phyloP scores from a whole-genome alignment of 2,113 vertebrate species.

The Choloepus hoffmanni region DNA sequence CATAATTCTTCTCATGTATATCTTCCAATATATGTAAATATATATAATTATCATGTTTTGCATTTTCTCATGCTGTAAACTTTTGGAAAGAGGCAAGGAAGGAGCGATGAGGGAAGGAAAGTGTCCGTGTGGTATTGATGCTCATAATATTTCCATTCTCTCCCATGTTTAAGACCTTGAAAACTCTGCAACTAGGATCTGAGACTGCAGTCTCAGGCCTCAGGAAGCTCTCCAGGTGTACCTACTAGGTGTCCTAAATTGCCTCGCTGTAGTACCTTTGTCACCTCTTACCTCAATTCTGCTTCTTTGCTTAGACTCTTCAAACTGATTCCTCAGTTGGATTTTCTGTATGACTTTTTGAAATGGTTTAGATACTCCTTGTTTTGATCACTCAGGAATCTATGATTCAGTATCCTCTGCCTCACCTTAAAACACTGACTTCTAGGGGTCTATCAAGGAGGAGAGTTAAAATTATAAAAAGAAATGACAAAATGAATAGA shows the following conservation, averaged over 20 bases:
- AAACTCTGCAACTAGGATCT: not conserved
- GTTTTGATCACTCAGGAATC: not conserved
- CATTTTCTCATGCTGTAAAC: not conserved
- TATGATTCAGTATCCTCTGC: not conserved
- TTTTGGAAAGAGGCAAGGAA: not conserved
- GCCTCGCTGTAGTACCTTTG: not conserved
- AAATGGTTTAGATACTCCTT: not conserved
- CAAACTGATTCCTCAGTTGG: not conserved
- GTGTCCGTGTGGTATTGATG: not conserved
- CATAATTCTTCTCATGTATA: not conserved
- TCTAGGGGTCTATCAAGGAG: slow-evolving; percentile 3
- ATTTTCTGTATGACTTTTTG: not conserved
- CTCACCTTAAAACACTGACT: slow-evolving; percentile 7
- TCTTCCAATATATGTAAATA: not conserved
- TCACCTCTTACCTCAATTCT: not conserved
- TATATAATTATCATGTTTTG: not conserved
- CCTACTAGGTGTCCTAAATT: not conserved
- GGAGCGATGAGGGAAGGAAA: not conserved
- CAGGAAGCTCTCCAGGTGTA: not conserved
- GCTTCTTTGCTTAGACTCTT: not conserved
- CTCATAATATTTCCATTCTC: not conserved
- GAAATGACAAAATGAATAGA: not conserved
- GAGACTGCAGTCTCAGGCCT: not conserved
- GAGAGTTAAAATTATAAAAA: not conserved
- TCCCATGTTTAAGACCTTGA: not conserved